Evolutionary conservation across 2,888 invertebrate genomes (phyloP).

Genomic region (Agrotis segetum): DNA sequence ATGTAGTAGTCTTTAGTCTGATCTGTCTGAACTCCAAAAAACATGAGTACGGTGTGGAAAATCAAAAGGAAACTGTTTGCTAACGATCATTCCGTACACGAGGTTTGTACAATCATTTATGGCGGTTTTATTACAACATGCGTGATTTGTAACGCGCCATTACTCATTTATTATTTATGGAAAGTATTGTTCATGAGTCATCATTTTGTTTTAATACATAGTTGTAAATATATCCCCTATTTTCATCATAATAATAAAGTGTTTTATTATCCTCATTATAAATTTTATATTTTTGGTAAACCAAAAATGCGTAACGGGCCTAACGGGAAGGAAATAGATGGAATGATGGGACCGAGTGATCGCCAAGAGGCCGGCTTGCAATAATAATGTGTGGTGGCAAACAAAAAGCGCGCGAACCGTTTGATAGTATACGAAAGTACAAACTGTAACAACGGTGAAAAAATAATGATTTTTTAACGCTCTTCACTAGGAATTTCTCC

Average conservation of each 20-base stretch:
- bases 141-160: constrained; percentile 81
- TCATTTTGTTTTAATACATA: constrained; percentile 87
- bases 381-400: not conserved
- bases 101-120: constrained; percentile 74
- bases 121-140: constrained; percentile 70
- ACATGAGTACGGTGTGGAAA: constrained; percentile 25
- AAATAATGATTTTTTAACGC: too few species aligned
- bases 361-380: not conserved
- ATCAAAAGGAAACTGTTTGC: constrained; percentile 43
- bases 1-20: constrained; percentile 7
- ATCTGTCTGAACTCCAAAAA: constrained; percentile 23
- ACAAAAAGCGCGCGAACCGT: too few species aligned
- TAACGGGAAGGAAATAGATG: constrained; percentile 22
- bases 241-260: constrained; percentile 86
- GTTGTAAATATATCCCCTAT: constrained; percentile 89
- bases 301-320: not conserved
- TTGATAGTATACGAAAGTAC: too few species aligned
- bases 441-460: too few species aligned
- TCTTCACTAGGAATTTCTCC: too few species aligned
- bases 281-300: not conserved
- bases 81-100: constrained; percentile 79
- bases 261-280: constrained; percentile 62
- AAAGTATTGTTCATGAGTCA: constrained; percentile 87
- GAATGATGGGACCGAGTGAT: not conserved
- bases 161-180: constrained; percentile 86